Evolutionary conservation across 2,888 invertebrate genomes (phyloP), one percentile per base, ranked within the genome.

Genomic region (Dione vanillae): DNA sequence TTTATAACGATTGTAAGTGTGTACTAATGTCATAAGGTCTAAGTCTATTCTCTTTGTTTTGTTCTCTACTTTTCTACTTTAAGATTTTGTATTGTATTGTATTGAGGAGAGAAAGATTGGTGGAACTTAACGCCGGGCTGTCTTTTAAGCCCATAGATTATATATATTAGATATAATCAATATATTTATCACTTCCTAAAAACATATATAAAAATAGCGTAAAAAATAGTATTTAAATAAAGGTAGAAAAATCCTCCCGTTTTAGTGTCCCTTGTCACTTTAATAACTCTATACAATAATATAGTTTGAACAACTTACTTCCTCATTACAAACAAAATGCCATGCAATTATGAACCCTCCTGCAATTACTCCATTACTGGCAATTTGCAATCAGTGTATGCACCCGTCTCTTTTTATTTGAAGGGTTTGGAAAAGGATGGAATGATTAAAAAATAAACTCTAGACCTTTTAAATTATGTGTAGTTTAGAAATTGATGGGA

Each of bases 321-420:
- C 73, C 73, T 73, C 58, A 71, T 73, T 73, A 62, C 45, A 66
- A 52, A 19, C 62, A 58, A 68, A 59, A 40, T 45, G 61, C 6
- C 64, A 37, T 37, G 35, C 69, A 73, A 70, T 71, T 75, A 74
- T 71, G 41, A 64, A 66, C 67, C 71, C 72, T 66, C 71, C 40
- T 35, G 20, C 73, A 73, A 71, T 73, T 73, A 71, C 65, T 66
- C 71, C 43, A 69, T 73, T 65, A 61, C 66, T 56, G 27, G 49
- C 65, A 62, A 69, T 73, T 71, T 68, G 43, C 61, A 58, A 61
- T 68, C 62, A 54, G 35, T 68, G 61, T 37, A 49, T 40, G 40
- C 45, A 27, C 16, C 61, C 45, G 19, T 56, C 61, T 61, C 68
- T 62, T 68, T 66, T 56, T 58, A 68, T 62, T 62, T 40, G 19